Evolutionary conservation across 2,888 invertebrate genomes (phyloP), one percentile per base, ranked within the genome.

Genomic region (Aplocera efformata): DNA sequence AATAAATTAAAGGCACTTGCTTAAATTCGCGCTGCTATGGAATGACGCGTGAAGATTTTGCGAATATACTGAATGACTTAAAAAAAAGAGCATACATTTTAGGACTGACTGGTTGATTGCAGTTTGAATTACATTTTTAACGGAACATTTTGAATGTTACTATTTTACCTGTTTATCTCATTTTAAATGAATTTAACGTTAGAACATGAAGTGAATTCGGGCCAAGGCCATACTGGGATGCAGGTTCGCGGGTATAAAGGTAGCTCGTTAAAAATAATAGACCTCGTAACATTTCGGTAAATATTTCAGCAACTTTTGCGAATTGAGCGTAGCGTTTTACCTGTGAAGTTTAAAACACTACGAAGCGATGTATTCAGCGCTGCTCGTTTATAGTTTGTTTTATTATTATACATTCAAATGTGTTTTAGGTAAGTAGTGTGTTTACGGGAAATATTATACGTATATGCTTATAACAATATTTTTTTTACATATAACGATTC

Each of bases 141-240:
- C 3, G 7, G 8, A n/a, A 21, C 11, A 1, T 6, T 27, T 1
- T 7, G 7, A 23, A 8, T 22, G 22, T 31, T 22, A 10, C 31
- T 22, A 9, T 25, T 25, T 25, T 10, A 24, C 24, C 25, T 25
- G 24, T 32, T 32, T 25, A 64, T 58, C 55, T 33, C 39, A 32
- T 46, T 48, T 39, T 47, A 57, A 57, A 61, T 56, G 56, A 61
- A 58, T 57, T 63, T 41, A 50, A 48, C 47, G 47, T 31, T 30
- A 9, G 10, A 34, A 25, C 9, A 24, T 7, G 20, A 32, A 32
- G 27, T 28, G n/a, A 32, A 36, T 32, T 30, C 17, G 29, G 24
- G 40, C 29, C 33, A 40, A 41, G 41, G 41, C 34, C 41, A 26
- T 13, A 30, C 40, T 41, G 10, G 17, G 26, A 41, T 34, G 34